Percentiles rank a stretch among this genome's conserved stretches.
Evolutionary conservation across 2,797 vertebrate species (phyloP).

Genomic region (Petrocephalus schoutedeni): DNA sequence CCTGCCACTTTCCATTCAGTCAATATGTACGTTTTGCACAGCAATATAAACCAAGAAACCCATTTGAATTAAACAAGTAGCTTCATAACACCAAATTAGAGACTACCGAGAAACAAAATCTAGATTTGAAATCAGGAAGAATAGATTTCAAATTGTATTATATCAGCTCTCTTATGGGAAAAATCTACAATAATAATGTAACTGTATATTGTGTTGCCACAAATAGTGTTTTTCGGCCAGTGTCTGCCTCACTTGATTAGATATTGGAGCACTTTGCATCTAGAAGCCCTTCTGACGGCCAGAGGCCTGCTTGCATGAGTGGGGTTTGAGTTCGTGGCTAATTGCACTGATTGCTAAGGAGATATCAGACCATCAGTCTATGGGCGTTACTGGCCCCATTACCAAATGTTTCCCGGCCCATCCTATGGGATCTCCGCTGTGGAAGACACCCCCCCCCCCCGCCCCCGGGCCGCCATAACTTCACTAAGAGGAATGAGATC

Average conservation of each 20-base stretch:
- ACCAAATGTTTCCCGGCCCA: background rate
- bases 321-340: background rate
- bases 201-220: background rate
- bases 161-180: background rate
- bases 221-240: background rate
- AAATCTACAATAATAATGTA: background rate
- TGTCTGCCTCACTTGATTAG: background rate
- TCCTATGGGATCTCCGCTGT: background rate
- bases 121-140: background rate
- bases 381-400: background rate
- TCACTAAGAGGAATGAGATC: slow-evolving; percentile 1
- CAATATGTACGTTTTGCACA: background rate
- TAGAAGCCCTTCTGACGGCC: background rate
- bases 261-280: background rate
- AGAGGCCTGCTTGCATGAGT: background rate
- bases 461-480: background rate
- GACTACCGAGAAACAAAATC: background rate
- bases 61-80: background rate
- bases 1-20: background rate
- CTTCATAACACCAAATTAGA: background rate
- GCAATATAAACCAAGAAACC: background rate
- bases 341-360: background rate
- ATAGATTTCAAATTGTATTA: background rate
- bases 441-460: background rate
- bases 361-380: background rate